phyloP scores from a whole-genome alignment of 2,113 vertebrate genomes.

The Lanius collurio region DNA sequence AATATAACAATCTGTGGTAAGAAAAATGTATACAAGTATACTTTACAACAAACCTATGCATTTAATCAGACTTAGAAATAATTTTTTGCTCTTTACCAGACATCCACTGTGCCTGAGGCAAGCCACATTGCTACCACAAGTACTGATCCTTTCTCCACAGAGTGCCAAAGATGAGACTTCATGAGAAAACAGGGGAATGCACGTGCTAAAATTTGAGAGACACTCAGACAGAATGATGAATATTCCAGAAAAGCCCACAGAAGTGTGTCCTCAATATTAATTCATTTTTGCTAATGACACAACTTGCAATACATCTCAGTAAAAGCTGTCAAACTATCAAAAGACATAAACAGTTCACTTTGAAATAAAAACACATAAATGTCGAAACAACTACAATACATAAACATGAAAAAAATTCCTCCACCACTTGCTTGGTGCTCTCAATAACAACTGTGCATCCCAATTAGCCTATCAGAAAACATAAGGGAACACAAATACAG shows the following conservation, averaged over 20 bases:
- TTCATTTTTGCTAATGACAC: not conserved
- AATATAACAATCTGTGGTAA: not conserved
- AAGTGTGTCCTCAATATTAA: not conserved
- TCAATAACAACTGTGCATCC: not conserved
- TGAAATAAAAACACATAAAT: not conserved
- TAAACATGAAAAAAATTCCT: not conserved
- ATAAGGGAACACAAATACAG: not conserved
- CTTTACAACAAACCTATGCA: not conserved
- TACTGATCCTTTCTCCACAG: not conserved
- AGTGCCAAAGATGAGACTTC: not conserved
- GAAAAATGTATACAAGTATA: not conserved
- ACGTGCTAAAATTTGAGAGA: not conserved
- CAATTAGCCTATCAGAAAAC: not conserved
- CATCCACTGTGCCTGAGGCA: not conserved
- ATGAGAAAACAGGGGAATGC: not conserved
- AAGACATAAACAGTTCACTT: not conserved
- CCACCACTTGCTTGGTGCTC: not conserved
- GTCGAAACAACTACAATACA: not conserved
- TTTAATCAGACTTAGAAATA: not conserved
- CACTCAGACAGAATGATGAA: not conserved
- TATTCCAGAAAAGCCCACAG: not conserved
- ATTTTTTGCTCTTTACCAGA: not conserved
- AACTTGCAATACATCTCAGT: not conserved
- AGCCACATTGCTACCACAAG: not conserved
- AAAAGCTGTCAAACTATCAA: conserved; percentile 10